Percentiles rank a stretch among this genome's conserved stretches.
Evolutionary conservation across 2,888 invertebrate genomes (phyloP).

Genomic region (Pseudococcus longispinus): DNA sequence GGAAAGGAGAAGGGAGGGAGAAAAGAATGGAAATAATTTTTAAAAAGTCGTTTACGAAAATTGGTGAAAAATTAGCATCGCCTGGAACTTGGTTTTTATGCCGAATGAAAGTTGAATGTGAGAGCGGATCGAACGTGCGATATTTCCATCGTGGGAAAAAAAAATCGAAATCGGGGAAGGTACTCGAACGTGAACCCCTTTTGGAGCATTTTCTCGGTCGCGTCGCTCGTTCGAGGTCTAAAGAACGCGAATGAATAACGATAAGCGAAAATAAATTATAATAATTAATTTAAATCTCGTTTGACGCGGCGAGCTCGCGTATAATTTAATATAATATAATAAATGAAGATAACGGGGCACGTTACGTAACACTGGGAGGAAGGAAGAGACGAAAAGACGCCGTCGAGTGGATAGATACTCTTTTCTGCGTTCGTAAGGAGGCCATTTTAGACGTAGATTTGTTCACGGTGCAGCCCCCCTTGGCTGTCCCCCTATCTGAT

Average conservation of each 20-base stretch:
- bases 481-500: neutral
- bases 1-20: neutral
- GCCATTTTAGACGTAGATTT: neutral
- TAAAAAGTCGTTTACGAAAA: neutral
- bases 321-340: constrained; percentile 17
- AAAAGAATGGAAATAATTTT: neutral
- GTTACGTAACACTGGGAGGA: neutral
- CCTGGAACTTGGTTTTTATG: neutral
- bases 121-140: neutral
- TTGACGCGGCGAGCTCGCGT: neutral
- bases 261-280: neutral
- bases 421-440: neutral
- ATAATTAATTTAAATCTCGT: constrained; percentile 7
- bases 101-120: too few species aligned
- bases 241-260: neutral
- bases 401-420: neutral
- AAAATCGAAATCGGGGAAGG: neutral
- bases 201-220: neutral
- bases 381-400: neutral
- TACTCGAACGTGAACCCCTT: neutral
- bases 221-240: neutral
- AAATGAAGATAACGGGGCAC: neutral
- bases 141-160: neutral
- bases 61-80: neutral
- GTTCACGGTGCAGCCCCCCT: neutral